Base-by-base conservation (phyloP, 35 echinoderm and acorn worm species). In the Apostichopus japonicus region DNA sequence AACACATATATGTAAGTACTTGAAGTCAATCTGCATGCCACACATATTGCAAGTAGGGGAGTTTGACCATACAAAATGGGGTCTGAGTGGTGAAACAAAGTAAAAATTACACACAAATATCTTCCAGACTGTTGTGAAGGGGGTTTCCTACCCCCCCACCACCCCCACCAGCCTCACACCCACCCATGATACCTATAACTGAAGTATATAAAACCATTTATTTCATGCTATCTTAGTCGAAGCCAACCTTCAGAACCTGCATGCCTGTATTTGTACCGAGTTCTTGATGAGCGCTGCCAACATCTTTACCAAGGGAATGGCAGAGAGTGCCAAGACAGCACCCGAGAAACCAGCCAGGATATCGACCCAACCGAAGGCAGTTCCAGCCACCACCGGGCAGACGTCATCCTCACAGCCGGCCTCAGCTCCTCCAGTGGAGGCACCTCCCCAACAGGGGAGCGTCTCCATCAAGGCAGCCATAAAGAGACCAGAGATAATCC, bases 281-380 rank as follows among this genome's bases (percentile, higher is more conserved):
- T 98, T 96, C 87, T 76, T 98, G 86, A 93, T 98, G 97, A 98
- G 94, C 1, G 88, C 93, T 11, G 93, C 97, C 14, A 92, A 98
- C 56, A 96, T 98, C 93, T 98, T 98, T 93, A 92, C 88, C 72
- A 98, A 98, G 61, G 97, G 94, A 24, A 87, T 98, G 59, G 92
- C 78, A 53, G 81, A 95, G 65, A 92, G 93, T 54, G 80, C 87
- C 8, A 65, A 70, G 56, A 56, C 80, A 33, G 83, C 86, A 75
- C 79, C 79, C 15, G 87, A 77, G 25, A 94, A 94, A 70, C 77
- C 72, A 70, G 23, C 53, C 61, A 89, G 19, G 51, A 24, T 6
- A 33, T 10, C 86, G 9, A 6, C 10, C 10, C 44, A 57, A 16
- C 86, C 59, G 9, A 63, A 15, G 24, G n/a, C 78, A 77, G 25